These are phyloP conservation scores for Elephantulus edwardii DNA, from an alignment of 2,113 vertebrate species.

Conservation along the genomic window DNA sequence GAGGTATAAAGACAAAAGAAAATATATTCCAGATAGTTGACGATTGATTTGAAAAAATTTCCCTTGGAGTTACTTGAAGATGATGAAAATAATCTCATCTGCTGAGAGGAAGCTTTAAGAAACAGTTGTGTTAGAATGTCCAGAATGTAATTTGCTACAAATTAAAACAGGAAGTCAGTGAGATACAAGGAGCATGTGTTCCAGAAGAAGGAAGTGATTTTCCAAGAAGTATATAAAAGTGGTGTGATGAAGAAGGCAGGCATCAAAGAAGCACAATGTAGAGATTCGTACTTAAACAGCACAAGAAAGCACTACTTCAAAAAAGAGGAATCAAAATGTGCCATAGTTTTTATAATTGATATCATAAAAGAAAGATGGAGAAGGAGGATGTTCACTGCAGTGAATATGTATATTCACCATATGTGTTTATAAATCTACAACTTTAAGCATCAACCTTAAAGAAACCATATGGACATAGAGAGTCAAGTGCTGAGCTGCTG, in stretches of 20 bases:
- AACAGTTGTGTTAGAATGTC: not conserved
- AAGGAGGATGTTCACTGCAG: not conserved
- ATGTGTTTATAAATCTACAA: conserved; percentile 56
- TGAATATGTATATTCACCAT: conserved; percentile 30
- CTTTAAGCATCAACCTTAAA: conserved; percentile 21
- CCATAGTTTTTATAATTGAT: not conserved
- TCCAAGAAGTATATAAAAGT: not conserved
- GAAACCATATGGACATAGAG: too few relatives aligned
- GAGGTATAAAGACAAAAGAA: not conserved
- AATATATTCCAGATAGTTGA: conserved; percentile 13
- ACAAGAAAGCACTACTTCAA: conserved; percentile 5
- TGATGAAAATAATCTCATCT: not conserved
- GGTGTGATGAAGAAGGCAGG: not conserved
- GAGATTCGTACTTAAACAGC: not conserved
- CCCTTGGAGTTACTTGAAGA: not conserved
- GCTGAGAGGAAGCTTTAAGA: conserved; percentile 24
- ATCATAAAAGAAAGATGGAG: not conserved
- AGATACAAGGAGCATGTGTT: not conserved
- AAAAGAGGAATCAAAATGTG: conserved; percentile 10
- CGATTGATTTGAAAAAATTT: not conserved
- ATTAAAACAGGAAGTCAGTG: not conserved
- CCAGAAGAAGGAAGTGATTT: not conserved
- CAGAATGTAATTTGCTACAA: not conserved
- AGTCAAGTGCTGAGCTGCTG: too few relatives aligned
- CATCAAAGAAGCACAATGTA: conserved; percentile 25